Conservation (phyloP, 2,888 invertebrate genomes). For the Eurytoma adleriae region DNA sequence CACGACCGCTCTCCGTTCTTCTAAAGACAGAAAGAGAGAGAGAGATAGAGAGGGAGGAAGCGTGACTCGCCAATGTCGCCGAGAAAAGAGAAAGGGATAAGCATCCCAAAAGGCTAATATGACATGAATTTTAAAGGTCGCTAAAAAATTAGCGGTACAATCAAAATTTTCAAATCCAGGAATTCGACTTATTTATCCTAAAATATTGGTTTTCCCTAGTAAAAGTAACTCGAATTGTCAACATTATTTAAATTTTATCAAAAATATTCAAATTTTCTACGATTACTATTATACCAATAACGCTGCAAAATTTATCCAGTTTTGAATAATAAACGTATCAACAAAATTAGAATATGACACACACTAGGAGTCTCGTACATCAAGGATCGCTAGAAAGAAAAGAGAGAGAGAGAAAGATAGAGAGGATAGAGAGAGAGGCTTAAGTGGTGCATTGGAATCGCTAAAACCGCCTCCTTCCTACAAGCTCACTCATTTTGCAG, state of each 20-base stretch:
- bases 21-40: constrained; percentile 51
- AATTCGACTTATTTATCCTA: no score
- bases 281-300: no score
- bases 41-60: constrained; percentile 40
- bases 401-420: constrained; percentile 68
- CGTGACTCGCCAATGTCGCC: constrained; percentile 46
- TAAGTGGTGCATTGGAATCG: constrained; percentile 75
- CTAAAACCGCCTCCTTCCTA: constrained; percentile 64
- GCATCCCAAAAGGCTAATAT: constrained; percentile 72
- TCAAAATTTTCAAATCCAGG: not conserved
- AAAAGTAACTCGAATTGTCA: no score
- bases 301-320: constrained; percentile 12
- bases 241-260: no score
- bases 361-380: constrained; percentile 33
- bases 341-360: no score
- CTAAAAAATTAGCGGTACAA: constrained; percentile 69
- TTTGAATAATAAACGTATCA: no score
- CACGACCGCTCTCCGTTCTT: not conserved
- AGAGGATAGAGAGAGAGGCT: constrained; percentile 72
- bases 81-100: constrained; percentile 66
- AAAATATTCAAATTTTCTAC: no score
- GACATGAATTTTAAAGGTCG: constrained; percentile 74
- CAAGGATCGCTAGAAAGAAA: not conserved
- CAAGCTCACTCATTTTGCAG: constrained; percentile 63
- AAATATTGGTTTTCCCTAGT: no score